Conservation (phyloP, 2,797 vertebrate genomes). For the Hemitrygon akajei region DNA sequence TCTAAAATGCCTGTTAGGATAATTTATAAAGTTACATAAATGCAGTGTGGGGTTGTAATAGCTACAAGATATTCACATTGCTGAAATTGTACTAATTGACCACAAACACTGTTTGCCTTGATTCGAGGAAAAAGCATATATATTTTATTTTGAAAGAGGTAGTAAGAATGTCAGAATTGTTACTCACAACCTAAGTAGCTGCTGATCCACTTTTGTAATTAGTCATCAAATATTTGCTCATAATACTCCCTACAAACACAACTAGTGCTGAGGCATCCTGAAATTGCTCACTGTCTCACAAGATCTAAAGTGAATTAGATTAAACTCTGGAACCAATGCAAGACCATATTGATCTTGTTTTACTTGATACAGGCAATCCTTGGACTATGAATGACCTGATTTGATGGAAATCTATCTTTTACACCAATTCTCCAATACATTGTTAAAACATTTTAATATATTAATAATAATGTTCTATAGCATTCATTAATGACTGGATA, state of each 20-base stretch:
- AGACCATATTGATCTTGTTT: background rate
- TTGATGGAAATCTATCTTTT: too few species aligned
- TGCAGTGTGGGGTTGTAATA: background rate
- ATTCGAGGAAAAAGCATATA: background rate
- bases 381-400: too few species aligned
- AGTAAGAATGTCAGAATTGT: background rate
- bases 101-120: background rate
- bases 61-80: background rate
- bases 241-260: background rate
- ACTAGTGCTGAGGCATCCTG: background rate
- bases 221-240: background rate
- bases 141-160: background rate
- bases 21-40: background rate
- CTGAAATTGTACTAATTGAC: background rate
- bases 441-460: too few species aligned
- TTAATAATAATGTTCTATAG: too few species aligned
- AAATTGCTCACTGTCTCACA: background rate
- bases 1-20: background rate
- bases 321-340: background rate
- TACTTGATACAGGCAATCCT: background rate
- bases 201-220: background rate
- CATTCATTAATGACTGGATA: too few species aligned
- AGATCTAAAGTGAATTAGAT: background rate
- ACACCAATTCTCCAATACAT: too few species aligned
- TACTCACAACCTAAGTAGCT: background rate